Percentiles rank a stretch among this genome's conserved stretches.
Conservation (phyloP, 2,797 vertebrate genomes). For the Pempheris klunzingeri region DNA sequence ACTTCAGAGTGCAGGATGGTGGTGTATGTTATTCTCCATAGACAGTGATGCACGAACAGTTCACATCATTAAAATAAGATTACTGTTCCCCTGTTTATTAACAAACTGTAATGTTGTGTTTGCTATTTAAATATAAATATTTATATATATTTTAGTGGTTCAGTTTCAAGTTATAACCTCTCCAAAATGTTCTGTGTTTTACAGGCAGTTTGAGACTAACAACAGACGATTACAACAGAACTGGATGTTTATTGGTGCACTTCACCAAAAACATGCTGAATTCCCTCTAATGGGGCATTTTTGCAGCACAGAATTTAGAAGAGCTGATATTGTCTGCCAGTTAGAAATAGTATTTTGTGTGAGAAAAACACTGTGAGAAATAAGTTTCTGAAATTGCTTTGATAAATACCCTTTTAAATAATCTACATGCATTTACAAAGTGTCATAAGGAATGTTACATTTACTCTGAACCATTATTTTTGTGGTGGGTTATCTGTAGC, state of each 20-base stretch:
- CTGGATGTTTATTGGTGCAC: conserved; percentile 8
- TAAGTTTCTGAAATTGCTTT: conserved; percentile 27
- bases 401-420: conserved; percentile 33
- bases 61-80: conserved; percentile 6
- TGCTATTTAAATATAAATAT: neutral
- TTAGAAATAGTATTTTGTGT: conserved; percentile 28
- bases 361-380: conserved; percentile 17
- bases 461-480: conserved; percentile 4
- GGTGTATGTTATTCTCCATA: neutral
- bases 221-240: neutral
- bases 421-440: conserved; percentile 27
- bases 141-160: neutral
- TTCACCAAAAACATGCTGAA: neutral
- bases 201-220: neutral
- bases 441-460: conserved; percentile 5
- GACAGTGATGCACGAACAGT: neutral
- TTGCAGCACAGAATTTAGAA: conserved; percentile 18
- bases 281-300: conserved; percentile 21
- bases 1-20: neutral
- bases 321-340: conserved; percentile 17
- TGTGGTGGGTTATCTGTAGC: neutral
- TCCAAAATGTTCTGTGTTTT: conserved; percentile 1
- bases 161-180: neutral
- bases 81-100: neutral
- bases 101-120: neutral